Percentiles rank a stretch among this genome's conserved stretches.
Evolutionary conservation across 2,888 invertebrate species (phyloP).

Genomic region (Adelognathus sp.): DNA sequence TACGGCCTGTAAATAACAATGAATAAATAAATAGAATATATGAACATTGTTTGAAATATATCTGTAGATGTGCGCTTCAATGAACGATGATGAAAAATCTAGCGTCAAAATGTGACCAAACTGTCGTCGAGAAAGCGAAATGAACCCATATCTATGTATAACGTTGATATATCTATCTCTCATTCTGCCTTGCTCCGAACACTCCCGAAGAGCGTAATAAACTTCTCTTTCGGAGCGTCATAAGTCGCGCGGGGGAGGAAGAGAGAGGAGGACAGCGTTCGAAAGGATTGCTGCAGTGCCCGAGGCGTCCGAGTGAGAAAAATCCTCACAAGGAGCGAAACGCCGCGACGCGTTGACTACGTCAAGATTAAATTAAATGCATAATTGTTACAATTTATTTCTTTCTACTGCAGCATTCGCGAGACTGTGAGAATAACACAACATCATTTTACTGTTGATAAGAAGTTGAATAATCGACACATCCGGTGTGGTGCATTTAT

Average conservation of each 20-base stretch:
- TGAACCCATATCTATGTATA: no score
- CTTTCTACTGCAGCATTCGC: background rate
- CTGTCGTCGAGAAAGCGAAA: no score
- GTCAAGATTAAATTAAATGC: background rate
- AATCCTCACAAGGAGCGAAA: background rate
- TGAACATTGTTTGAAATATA: no score
- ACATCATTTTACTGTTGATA: background rate
- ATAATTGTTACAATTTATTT: background rate
- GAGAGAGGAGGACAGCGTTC: background rate
- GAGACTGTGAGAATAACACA: background rate
- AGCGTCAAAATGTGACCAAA: no score
- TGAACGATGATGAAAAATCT: no score
- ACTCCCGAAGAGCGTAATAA: conserved; percentile 28
- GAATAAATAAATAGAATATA: no score
- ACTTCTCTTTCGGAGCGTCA: conserved; percentile 1
- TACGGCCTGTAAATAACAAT: no score
- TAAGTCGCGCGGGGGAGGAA: conserved; percentile 4
- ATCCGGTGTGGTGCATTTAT: background rate
- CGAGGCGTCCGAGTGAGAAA: background rate
- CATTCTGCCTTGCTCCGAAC: conserved; percentile 13
- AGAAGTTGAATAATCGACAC: background rate
- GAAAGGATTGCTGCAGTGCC: background rate
- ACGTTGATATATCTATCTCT: background rate
- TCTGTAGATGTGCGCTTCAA: no score
- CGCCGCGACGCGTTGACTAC: background rate